A percentile compares a stretch with the other conserved stretches of the same genome.
Evolutionary conservation across 2,888 invertebrate species (phyloP).

Genomic region (Nesidiocoris tenuis): DNA sequence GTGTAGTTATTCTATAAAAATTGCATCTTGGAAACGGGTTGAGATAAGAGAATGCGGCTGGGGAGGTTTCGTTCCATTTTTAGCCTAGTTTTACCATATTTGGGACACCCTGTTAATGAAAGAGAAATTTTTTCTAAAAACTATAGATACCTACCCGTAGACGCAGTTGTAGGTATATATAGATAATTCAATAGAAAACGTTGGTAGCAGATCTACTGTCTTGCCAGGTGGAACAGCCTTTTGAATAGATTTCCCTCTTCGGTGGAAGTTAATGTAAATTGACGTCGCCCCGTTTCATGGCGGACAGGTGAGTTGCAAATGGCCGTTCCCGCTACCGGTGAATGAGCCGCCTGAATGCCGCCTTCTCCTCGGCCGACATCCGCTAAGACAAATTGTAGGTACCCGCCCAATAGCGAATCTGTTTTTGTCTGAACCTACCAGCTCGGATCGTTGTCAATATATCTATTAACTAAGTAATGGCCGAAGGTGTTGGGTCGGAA

Average conservation of each 20-base stretch:
- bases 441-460: constrained; percentile 32
- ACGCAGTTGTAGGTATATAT: no score
- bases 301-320: constrained; percentile 36
- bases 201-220: no score
- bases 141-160: no score
- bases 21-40: no score
- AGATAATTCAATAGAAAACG: no score
- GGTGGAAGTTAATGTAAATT: constrained; percentile 20
- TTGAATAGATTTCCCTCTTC: not conserved
- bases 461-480: constrained; percentile 41
- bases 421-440: constrained; percentile 18
- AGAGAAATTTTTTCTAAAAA: no score
- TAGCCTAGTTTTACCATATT: no score
- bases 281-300: constrained; percentile 11
- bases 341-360: constrained; percentile 7
- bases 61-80: no score
- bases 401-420: constrained; percentile 25
- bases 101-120: no score
- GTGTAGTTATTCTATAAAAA: no score
- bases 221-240: not conserved
- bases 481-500: constrained; percentile 37
- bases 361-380: constrained; percentile 14
- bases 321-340: constrained; percentile 29
- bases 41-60: no score
- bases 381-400: constrained; percentile 38